phyloP scores from a whole-genome alignment of 2,113 vertebrate genomes.

The Catharus bicknelli region DNA sequence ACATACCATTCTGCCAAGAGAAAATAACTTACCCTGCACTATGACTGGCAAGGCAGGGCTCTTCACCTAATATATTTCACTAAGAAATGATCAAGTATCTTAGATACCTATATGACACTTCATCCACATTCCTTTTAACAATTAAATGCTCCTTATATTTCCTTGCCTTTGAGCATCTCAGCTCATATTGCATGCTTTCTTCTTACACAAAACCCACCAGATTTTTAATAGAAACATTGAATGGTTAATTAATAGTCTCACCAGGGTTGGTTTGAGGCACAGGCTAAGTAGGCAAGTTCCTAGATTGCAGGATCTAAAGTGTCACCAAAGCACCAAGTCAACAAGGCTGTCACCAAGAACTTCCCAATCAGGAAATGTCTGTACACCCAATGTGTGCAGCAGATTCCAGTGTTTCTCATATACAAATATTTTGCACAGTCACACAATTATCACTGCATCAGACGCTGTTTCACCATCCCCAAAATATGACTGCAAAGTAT shows the following conservation, averaged over 20 bases:
- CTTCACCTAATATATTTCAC: not conserved
- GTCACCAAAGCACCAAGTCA: not conserved
- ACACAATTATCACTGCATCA: not conserved
- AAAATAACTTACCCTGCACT: not conserved
- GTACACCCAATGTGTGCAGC: not conserved
- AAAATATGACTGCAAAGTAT: not conserved
- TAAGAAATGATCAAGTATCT: not conserved
- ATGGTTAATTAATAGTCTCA: constrained; percentile 20
- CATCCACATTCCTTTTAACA: not conserved
- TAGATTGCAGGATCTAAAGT: not conserved
- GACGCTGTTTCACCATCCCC: not conserved
- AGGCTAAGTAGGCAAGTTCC: constrained; percentile 49
- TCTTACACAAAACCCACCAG: not conserved
- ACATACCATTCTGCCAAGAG: not conserved
- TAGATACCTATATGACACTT: not conserved
- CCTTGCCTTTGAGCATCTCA: not conserved
- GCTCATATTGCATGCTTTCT: not conserved
- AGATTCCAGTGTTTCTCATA: not conserved
- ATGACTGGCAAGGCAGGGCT: not conserved
- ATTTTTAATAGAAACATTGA: not conserved
- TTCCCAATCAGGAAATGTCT: not conserved
- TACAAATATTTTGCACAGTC: not conserved
- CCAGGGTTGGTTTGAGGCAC: constrained; percentile 41
- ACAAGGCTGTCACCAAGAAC: not conserved
- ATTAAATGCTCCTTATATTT: not conserved